A percentile compares a stretch with the other conserved stretches of the same genome.
Conservation (phyloP, 2,888 invertebrate species). For the Pterostichus madidus region DNA sequence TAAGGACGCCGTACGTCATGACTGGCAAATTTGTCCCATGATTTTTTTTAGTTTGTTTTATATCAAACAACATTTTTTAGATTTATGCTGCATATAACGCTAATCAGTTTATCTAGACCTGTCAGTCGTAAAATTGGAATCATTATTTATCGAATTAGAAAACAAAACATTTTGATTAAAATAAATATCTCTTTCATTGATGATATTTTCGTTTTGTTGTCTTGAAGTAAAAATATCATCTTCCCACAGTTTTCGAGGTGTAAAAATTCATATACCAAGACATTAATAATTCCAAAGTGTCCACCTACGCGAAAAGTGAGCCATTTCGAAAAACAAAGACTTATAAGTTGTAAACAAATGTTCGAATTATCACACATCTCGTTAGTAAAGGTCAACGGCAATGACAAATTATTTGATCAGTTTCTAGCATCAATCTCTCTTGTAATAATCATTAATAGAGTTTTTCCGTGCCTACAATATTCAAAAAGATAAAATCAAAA, state of each 20-base stretch:
- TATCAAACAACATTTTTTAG: slow-evolving; percentile 5
- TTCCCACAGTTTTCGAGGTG: slow-evolving; percentile 22
- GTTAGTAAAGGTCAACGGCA: slow-evolving; percentile 45
- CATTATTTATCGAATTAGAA: neutral
- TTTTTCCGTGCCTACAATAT: slow-evolving; percentile 43
- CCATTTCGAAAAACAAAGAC: slow-evolving; percentile 44
- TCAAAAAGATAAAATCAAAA: slow-evolving; percentile 63
- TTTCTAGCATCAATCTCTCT: slow-evolving; percentile 56
- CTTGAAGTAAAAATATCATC: slow-evolving; percentile 3
- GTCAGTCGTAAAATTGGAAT: slow-evolving; percentile 2
- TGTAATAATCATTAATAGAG: slow-evolving; percentile 61
- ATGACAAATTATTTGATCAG: slow-evolving; percentile 59
- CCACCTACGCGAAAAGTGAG: slow-evolving; percentile 31
- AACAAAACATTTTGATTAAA: neutral
- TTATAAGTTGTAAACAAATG: slow-evolving; percentile 45
- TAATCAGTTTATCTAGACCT: slow-evolving; percentile 5
- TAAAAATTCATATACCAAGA: slow-evolving; percentile 19
- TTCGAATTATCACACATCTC: slow-evolving; percentile 22
- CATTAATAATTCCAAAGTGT: slow-evolving; percentile 29
- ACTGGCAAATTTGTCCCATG: slow-evolving; percentile 40
- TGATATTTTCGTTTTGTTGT: slow-evolving; percentile 20
- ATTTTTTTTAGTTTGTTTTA: slow-evolving; percentile 4
- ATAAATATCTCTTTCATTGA: neutral
- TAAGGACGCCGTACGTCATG: slow-evolving; percentile 1
- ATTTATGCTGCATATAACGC: neutral